These are phyloP conservation scores for Littorina saxatilis DNA, from an alignment of 1,140 invertebrate genomes.

Conservation along the genomic window DNA sequence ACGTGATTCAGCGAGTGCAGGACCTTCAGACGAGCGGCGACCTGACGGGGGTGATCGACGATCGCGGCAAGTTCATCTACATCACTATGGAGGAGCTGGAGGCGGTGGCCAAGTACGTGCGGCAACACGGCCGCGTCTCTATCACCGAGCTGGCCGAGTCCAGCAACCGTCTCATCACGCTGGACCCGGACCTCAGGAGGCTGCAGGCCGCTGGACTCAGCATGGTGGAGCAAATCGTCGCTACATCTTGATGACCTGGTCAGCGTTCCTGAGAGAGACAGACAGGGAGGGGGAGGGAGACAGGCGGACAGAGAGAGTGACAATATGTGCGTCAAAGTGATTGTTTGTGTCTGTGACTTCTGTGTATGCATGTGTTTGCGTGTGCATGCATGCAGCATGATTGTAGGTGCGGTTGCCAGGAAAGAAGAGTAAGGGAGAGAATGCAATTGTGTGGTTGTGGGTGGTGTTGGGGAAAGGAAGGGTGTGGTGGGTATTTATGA, in stretches of 20 bases:
- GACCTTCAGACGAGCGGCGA: constrained; percentile 87
- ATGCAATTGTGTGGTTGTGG: too few species aligned
- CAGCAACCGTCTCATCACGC: constrained; percentile 94
- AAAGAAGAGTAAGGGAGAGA: too few species aligned
- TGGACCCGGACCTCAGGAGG: constrained; percentile 75
- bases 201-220: neutral
- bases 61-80: constrained; percentile 99
- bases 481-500: too few species aligned
- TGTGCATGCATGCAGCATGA: too few species aligned
- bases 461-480: too few species aligned
- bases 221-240: neutral
- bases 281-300: too few species aligned
- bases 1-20: constrained; percentile 84
- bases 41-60: constrained; percentile 94
- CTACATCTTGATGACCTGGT: neutral
- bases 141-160: constrained; percentile 95
- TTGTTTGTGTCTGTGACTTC: too few species aligned
- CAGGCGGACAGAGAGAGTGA: too few species aligned
- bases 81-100: constrained; percentile 94
- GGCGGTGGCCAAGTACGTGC: constrained; percentile 96
- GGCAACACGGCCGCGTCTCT: constrained; percentile 94
- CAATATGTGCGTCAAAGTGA: too few species aligned
- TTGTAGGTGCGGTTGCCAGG: too few species aligned
- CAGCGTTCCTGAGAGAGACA: too few species aligned
- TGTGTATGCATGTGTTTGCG: too few species aligned